A percentile compares a stretch with the other conserved stretches of the same genome.
Evolutionary conservation across 2,113 vertebrate species (phyloP).

Genomic region (Nesogale talazaci): DNA sequence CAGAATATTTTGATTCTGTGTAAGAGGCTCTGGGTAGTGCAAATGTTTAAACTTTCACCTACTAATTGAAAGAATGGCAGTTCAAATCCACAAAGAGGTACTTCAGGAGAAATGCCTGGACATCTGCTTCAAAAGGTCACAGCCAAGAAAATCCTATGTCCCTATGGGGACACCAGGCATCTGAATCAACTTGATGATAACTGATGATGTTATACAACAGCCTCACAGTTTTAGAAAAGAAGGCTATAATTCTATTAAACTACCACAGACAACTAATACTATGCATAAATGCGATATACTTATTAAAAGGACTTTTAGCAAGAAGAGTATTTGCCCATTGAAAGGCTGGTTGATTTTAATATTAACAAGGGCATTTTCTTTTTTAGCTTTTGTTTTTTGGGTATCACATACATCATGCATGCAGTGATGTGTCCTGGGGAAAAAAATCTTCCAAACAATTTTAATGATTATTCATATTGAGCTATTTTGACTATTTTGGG

Average conservation of each 20-base stretch:
- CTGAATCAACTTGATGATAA: not conserved
- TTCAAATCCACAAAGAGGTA: not conserved
- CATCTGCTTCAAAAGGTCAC: not conserved
- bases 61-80: not conserved
- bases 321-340: not conserved
- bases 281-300: not conserved
- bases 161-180: not conserved
- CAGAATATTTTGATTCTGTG: not conserved
- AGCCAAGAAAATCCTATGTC: not conserved
- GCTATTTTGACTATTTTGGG: conserved; percentile 13
- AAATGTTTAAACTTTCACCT: not conserved
- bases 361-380: not conserved
- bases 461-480: not conserved
- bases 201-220: not conserved
- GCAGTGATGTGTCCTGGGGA: not conserved
- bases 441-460: conserved; percentile 13
- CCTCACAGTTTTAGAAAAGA: not conserved
- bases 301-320: not conserved
- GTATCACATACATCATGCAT: no score
- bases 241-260: not conserved
- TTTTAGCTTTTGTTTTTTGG: not conserved
- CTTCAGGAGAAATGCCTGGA: not conserved
- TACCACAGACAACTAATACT: not conserved
- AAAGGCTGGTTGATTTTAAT: not conserved
- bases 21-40: not conserved